Conservation (phyloP, 2,888 invertebrate species). For the Acrobasis repandana region DNA sequence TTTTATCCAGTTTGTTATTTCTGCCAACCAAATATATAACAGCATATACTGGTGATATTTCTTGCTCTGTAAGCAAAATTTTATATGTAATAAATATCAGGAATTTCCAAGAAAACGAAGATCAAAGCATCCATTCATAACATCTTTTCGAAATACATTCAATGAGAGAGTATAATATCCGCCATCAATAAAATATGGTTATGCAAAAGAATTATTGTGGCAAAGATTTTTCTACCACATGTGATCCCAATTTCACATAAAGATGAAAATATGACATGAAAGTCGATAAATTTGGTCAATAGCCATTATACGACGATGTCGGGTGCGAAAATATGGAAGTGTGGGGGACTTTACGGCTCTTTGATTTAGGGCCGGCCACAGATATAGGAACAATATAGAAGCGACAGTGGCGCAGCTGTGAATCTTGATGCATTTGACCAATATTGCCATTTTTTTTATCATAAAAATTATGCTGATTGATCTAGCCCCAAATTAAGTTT, state of each 20-base stretch:
- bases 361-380: constrained; percentile 69
- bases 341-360: constrained; percentile 68
- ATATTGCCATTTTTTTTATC: no score
- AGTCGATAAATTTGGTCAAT: constrained; percentile 81
- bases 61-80: no score
- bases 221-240: constrained; percentile 53
- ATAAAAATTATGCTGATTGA: no score
- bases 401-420: constrained; percentile 33
- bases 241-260: constrained; percentile 67
- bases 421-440: no score
- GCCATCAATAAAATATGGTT: constrained; percentile 46
- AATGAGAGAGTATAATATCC: constrained; percentile 25
- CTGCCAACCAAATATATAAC: no score
- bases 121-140: neutral
- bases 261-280: constrained; percentile 78
- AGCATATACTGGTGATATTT: no score
- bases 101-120: neutral
- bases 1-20: no score
- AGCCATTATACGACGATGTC: constrained; percentile 77
- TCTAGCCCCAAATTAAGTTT: no score
- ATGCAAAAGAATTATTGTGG: constrained; percentile 53
- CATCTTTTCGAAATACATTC: constrained; percentile 10
- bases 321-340: constrained; percentile 79
- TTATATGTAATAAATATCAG: no score
- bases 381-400: constrained; percentile 48